Base-by-base conservation (phyloP, 2,888 invertebrate genomes). In the Sesamia inferens region DNA sequence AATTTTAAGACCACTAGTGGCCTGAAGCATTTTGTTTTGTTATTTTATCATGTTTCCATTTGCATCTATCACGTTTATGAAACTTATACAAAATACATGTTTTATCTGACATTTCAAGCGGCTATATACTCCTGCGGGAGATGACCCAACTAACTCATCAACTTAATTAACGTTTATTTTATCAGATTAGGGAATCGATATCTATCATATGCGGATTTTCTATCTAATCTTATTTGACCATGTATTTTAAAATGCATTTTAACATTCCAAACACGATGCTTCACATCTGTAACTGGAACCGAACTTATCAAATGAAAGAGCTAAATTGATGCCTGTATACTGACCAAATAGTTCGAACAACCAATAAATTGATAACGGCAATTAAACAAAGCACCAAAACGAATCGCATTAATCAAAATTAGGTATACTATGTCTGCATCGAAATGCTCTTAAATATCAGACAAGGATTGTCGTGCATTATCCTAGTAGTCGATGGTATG, bases 311-410 rank as follows among this genome's bases (percentile, higher is more conserved):
- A 68, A 16, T 51, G 42, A 59, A 74, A 70, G 61, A 61, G 66
- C 39, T 65, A 67, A 74, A 81, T 84, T 74, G 63, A 82, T 84
- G 72, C 47, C 57, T 61, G 57, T 70, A 58, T 63, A 65, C 19
- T 55, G 51, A 59, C 61, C 70, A 68, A 81, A 81, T 81, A 84
- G 84, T 75, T 74, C 31, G 66, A 79, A 79, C 66, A 62, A 55
- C 74, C 68, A 81, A 81, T 67, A 73, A 78, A 81, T 81, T 78
- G 78, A 83, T 84, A 67, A 75, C 72, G 51, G 82, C 84, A 78
- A 84, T 83, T 81, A 81, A 84, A 84, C 31, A 78, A 75, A 75
- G 68, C 72, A 39, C 58, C 65, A 78, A 75, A 78, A 75, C 75
- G 71, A 81, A 81, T 71, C 55, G 64, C 59, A 67, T 63, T 74